Base-by-base conservation (phyloP, 2,797 vertebrate genomes). In the Hoplostethus atlanticus region DNA sequence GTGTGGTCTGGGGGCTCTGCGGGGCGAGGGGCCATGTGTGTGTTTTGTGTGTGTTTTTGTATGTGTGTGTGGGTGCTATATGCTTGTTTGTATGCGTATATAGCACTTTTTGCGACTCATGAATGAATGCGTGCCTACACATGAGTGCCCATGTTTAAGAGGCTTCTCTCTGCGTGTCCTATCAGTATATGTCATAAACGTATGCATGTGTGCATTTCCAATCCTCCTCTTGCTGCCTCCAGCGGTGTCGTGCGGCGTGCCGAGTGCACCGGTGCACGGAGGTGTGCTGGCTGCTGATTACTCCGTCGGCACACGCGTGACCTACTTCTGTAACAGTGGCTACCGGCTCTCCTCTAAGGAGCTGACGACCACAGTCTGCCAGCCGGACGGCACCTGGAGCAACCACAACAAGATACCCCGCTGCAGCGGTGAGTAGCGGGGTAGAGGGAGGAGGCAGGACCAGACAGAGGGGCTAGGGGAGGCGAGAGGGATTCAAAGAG, bases 351-450 rank as follows among this genome's bases (percentile, higher is more conserved):
- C 97, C 71, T 98, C 98, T 59, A 99, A 99, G 89, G 98, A 99
- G 90, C 95, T 99, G 78, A 98, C 97, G 30, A 97, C 96, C 71
- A 97, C 97, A 17, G 88, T 96, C 69, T 99, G 98, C 93, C 98
- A 98, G 82, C 95, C 98, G 1, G 98, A 99, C 80, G 96, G 97
- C 60, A 97, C 95, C 50, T 99, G 98, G 98, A 99, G 97, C 93
- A 98, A 97, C 91, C 98, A 98, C 85, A 99, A 99, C 90, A 99
- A 99, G 95, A 98, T 97, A 77, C 98, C 98, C 57, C 96, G 97
- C 44, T 99, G 98, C 92, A 96, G 96, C 54, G 97, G 98, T 96
- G 87, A 93, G 91, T 76, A 5, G 59, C 65, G 54, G 58, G 48
- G 63, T 46, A 48, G 34, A 44, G 25, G 60, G 34, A 69, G 61